A percentile compares a stretch with the other conserved stretches of the same genome.
Conservation (phyloP, 1,140 invertebrate species). For the Solenopsis invicta region DNA sequence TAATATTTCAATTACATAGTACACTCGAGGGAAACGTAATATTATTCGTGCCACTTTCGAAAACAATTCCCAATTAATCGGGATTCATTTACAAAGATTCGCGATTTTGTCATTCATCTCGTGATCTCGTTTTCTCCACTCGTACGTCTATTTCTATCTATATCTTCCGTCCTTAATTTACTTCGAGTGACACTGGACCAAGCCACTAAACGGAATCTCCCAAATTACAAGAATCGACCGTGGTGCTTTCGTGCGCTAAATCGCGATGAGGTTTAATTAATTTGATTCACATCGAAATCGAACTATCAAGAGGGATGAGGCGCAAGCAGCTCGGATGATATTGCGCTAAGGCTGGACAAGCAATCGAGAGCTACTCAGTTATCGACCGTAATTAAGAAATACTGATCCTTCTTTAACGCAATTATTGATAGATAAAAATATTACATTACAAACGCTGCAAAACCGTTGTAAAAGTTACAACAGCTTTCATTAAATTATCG, state of each 20-base stretch:
- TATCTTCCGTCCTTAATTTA: constrained; percentile 64
- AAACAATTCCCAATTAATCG: background rate
- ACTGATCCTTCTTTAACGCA: background rate
- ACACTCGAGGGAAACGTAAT: background rate
- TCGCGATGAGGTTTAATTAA: constrained; percentile 52
- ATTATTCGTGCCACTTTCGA: background rate
- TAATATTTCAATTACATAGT: background rate
- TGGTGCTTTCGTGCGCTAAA: constrained; percentile 35
- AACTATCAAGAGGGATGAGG: background rate
- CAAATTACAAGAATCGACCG: constrained; percentile 44
- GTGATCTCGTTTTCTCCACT: constrained; percentile 34
- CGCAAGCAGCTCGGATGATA: constrained; percentile 8
- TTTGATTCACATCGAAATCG: constrained; percentile 46
- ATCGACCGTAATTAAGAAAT: constrained; percentile 6
- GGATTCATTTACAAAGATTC: constrained; percentile 12
- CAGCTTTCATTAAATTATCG: constrained; percentile 10
- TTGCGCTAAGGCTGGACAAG: background rate
- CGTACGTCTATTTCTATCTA: constrained; percentile 58
- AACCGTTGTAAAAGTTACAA: background rate
- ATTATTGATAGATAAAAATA: constrained; percentile 8
- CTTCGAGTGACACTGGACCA: constrained; percentile 48
- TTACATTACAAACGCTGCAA: background rate
- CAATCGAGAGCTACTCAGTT: background rate
- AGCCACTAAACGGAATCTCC: constrained; percentile 26
- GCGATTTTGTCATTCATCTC: constrained; percentile 43